Evolutionary conservation across 2,797 vertebrate genomes (phyloP).

Genomic region (Anabas testudineus): DNA sequence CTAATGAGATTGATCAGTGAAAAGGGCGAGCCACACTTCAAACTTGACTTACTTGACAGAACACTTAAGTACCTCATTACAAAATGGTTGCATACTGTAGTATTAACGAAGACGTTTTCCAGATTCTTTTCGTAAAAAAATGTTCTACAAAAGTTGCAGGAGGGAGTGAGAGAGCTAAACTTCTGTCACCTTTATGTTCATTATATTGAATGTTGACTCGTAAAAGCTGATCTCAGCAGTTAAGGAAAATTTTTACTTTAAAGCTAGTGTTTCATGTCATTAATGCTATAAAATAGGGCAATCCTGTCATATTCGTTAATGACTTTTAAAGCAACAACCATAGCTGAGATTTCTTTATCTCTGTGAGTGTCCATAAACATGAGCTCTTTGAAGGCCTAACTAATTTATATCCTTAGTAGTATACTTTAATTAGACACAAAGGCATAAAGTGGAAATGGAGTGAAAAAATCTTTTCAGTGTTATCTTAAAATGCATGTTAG

Average conservation of each 20-base stretch:
- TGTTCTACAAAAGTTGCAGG: too few relatives aligned
- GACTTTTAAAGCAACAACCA: background rate
- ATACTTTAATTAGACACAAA: background rate
- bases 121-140: too few relatives aligned
- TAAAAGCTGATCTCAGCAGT: background rate
- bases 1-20: too few relatives aligned
- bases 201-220: background rate
- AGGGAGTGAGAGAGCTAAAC: background rate
- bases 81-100: too few relatives aligned
- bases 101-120: too few relatives aligned
- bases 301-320: conserved; percentile 7
- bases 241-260: background rate
- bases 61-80: too few relatives aligned
- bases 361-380: conserved; percentile 13
- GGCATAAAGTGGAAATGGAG: background rate
- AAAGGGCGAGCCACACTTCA: too few relatives aligned
- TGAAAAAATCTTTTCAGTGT: background rate
- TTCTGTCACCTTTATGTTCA: background rate
- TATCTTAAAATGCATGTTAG: background rate
- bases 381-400: conserved; percentile 13
- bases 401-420: background rate
- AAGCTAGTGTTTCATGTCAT: background rate
- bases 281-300: conserved; percentile 2
- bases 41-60: too few relatives aligned
- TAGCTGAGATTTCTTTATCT: conserved; percentile 7